A percentile compares a stretch with the other conserved stretches of the same genome.
phyloP scores from a whole-genome alignment of 2,888 invertebrate genomes.

The Mesorhabditis spiculigera region DNA sequence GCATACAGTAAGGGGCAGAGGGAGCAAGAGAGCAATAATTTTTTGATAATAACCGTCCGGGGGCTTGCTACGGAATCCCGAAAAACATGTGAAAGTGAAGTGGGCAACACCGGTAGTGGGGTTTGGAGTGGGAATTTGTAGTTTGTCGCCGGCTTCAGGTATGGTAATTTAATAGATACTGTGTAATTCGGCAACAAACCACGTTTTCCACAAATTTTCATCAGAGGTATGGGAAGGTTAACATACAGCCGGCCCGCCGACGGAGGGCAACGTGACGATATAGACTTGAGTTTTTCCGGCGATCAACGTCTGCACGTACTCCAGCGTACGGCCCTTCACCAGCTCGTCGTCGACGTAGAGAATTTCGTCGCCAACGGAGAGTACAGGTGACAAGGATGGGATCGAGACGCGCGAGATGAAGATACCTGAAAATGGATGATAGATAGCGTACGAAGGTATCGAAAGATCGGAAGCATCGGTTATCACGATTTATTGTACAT shows the following conservation, averaged over 20 bases:
- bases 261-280: slow-evolving; percentile 38
- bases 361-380: slow-evolving; percentile 48
- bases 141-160: no score
- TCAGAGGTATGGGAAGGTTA: slow-evolving; percentile 5
- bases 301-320: slow-evolving; percentile 43
- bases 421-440: slow-evolving; percentile 29
- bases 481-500: not conserved
- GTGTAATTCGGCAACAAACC: not conserved
- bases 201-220: no score
- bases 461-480: not conserved
- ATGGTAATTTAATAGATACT: no score
- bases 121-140: not conserved
- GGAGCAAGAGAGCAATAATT: no score
- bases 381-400: slow-evolving; percentile 37
- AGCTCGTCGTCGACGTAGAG: slow-evolving; percentile 44
- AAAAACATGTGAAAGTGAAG: not conserved
- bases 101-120: not conserved
- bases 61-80: no score
- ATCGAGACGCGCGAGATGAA: slow-evolving; percentile 48
- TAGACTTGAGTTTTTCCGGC: slow-evolving; percentile 40
- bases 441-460: no score
- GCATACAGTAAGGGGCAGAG: no score
- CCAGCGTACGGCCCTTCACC: slow-evolving; percentile 38
- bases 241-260: slow-evolving; percentile 36
- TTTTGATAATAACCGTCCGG: no score